A percentile compares a stretch with the other conserved stretches of the same genome.
Evolutionary conservation across 1,140 invertebrate species (phyloP).

Genomic region (Dendrolimus punctatus): DNA sequence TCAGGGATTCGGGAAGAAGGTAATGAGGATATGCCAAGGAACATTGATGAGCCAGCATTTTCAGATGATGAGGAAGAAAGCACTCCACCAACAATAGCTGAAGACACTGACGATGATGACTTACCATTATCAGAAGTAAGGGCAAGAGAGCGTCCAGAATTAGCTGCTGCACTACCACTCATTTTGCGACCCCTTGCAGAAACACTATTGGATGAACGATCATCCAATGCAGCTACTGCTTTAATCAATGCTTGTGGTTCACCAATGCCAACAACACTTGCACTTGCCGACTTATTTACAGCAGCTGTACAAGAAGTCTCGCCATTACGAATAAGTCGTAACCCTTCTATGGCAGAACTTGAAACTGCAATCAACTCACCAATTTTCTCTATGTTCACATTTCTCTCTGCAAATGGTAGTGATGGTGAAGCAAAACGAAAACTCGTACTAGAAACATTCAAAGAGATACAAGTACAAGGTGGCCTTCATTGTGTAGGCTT

Average conservation of each 20-base stretch:
- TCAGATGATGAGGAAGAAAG: slow-evolving; percentile 85
- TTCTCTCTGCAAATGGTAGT: slow-evolving; percentile 59
- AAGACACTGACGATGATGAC: slow-evolving; percentile 92
- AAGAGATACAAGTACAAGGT: slow-evolving; percentile 79
- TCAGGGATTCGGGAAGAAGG: slow-evolving; percentile 68
- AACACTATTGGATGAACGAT: slow-evolving; percentile 69
- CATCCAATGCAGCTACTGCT: slow-evolving; percentile 71
- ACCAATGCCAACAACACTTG: slow-evolving; percentile 65
- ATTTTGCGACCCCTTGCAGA: slow-evolving; percentile 78
- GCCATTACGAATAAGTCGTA: slow-evolving; percentile 38
- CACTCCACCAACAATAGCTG: slow-evolving; percentile 72
- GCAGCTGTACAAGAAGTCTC: slow-evolving; percentile 56
- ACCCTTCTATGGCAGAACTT: slow-evolving; percentile 47
- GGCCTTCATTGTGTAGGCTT: slow-evolving; percentile 85
- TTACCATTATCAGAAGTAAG: slow-evolving; percentile 82
- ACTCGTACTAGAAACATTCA: slow-evolving; percentile 80
- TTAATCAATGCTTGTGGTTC: slow-evolving; percentile 71
- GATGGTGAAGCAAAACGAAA: slow-evolving; percentile 85
- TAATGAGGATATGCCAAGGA: slow-evolving; percentile 58
- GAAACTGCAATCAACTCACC: slow-evolving; percentile 49
- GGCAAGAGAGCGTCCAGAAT: slow-evolving; percentile 63
- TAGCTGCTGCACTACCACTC: slow-evolving; percentile 73
- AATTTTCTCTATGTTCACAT: slow-evolving; percentile 57
- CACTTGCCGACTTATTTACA: slow-evolving; percentile 60
- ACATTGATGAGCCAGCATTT: slow-evolving; percentile 79